These are phyloP conservation scores for Trimorus sp. DNA, from an alignment of 2,888 invertebrate species.

Conservation along the genomic window DNA sequence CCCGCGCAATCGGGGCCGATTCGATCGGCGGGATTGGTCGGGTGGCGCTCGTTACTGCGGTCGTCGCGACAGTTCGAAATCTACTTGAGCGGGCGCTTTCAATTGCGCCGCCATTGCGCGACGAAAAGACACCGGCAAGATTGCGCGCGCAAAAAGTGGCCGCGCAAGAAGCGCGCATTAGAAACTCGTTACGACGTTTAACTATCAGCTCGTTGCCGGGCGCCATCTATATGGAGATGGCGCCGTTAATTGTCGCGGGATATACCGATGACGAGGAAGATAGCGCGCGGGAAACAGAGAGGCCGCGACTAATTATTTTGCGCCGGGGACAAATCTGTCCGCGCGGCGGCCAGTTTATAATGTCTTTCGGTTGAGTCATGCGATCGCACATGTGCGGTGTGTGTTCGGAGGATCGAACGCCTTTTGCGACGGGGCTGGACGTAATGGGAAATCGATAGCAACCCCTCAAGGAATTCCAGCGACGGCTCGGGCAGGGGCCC, in stretches of 20 bases:
- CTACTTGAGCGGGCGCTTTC: too few relatives aligned
- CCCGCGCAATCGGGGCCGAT: conserved; percentile 29
- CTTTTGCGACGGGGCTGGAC: conserved; percentile 65
- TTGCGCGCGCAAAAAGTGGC: conserved; percentile 40
- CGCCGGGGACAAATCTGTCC: too few relatives aligned
- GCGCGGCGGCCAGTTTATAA: conserved; percentile 48
- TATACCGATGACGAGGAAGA: too few relatives aligned
- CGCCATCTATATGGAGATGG: background rate
- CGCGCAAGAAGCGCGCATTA: conserved; percentile 57
- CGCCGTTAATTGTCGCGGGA: too few relatives aligned
- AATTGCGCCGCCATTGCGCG: too few relatives aligned
- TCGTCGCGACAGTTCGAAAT: too few relatives aligned
- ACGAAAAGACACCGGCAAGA: conserved; percentile 33
- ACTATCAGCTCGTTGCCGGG: conserved; percentile 47
- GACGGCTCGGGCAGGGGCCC: conserved; percentile 40
- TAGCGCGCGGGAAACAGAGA: too few relatives aligned
- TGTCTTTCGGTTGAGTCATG: conserved; percentile 56
- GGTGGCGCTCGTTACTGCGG: too few relatives aligned
- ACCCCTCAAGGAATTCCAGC: conserved; percentile 63
- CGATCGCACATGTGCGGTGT: conserved; percentile 61
- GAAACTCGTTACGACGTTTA: conserved; percentile 63
- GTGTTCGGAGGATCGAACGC: conserved; percentile 56
- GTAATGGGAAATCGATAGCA: conserved; percentile 78
- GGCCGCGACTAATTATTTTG: too few relatives aligned
- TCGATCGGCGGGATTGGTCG: conserved; percentile 30